phyloP scores from a whole-genome alignment of 2,113 vertebrate species.

The Lophochroa leadbeateri region DNA sequence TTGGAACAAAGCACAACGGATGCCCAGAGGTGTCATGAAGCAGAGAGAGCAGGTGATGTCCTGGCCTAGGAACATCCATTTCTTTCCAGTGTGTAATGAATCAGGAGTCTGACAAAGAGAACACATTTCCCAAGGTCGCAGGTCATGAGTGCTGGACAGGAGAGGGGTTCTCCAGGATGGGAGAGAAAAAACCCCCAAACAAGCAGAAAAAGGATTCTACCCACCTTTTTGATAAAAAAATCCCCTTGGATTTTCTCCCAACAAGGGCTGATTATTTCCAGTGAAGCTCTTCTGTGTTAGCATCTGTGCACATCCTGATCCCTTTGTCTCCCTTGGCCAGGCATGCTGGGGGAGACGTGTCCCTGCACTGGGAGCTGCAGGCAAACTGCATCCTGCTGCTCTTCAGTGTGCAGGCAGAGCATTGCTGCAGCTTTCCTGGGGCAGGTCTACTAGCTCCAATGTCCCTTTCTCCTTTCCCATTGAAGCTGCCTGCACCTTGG shows the following conservation, averaged over 20 bases:
- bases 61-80: neutral
- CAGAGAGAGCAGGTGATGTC: neutral
- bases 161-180: neutral
- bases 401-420: neutral
- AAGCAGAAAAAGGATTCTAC: neutral
- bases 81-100: neutral
- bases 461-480: neutral
- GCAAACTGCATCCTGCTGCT: neutral
- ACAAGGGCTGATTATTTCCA: neutral
- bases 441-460: neutral
- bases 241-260: neutral
- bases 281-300: neutral
- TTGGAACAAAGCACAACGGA: neutral
- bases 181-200: neutral
- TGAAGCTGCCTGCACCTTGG: neutral
- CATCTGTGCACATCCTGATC: neutral
- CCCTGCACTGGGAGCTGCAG: neutral
- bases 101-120: neutral
- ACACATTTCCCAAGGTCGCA: neutral
- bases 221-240: neutral
- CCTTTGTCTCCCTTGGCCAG: neutral
- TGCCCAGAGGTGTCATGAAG: neutral
- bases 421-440: neutral
- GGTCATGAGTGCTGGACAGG: neutral
- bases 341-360: neutral